Percentiles rank a stretch among this genome's conserved stretches.
These are phyloP conservation scores for Eulemur coronatus DNA, from an alignment of 2,797 vertebrate genomes.

Conservation along the genomic window DNA sequence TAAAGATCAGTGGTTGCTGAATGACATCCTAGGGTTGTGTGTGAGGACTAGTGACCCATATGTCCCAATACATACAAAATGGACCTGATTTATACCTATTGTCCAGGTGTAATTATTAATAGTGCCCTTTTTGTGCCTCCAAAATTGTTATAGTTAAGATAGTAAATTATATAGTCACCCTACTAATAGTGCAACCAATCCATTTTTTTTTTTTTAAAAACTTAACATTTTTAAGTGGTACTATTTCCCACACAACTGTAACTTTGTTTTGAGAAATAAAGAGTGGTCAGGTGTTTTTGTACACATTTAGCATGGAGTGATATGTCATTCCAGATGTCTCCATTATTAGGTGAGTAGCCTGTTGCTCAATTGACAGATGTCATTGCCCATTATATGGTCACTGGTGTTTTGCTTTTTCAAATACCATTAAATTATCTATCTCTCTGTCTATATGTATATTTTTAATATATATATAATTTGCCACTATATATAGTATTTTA, in stretches of 20 bases:
- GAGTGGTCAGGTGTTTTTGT: conserved; percentile 63
- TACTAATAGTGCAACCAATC: neutral
- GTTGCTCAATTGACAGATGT: conserved; percentile 53
- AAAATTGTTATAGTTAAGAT: neutral
- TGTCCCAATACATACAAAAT: neutral
- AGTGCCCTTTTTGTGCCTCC: neutral
- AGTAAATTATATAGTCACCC: neutral
- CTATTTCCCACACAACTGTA: neutral
- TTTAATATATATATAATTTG: neutral
- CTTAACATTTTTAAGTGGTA: neutral
- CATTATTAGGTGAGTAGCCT: conserved; percentile 34
- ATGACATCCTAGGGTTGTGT: neutral
- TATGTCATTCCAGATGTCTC: conserved; percentile 53
- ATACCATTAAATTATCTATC: neutral
- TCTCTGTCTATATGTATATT: neutral
- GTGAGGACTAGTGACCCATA: neutral
- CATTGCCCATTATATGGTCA: conserved; percentile 51
- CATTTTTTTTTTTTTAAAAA: neutral
- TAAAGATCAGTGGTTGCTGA: neutral
- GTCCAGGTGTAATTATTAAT: neutral
- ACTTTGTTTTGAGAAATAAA: conserved; percentile 57
- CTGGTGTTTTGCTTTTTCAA: neutral
- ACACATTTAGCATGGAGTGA: conserved; percentile 23
- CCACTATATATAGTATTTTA: neutral
- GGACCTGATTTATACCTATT: neutral